phyloP scores from a whole-genome alignment of 1,140 invertebrate genomes.

The Drosophila sp. region DNA sequence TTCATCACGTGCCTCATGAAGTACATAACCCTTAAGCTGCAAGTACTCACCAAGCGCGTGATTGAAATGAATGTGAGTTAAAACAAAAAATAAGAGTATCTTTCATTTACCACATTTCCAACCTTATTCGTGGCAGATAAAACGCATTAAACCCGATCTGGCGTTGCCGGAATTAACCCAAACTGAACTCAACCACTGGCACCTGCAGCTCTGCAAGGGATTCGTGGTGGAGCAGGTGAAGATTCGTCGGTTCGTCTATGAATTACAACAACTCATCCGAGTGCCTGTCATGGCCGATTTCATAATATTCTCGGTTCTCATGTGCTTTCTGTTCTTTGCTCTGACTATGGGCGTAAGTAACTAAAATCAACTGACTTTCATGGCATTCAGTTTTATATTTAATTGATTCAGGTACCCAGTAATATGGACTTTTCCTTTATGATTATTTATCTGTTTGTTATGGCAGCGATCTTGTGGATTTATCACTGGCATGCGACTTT shows the following conservation, averaged over 20 bases:
- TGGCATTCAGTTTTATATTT: background rate
- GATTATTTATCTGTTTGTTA: slow-evolving; percentile 72
- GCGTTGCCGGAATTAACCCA: background rate
- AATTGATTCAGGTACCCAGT: slow-evolving; percentile 53
- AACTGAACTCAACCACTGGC: slow-evolving; percentile 52
- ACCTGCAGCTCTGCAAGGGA: slow-evolving; percentile 40
- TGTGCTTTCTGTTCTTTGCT: slow-evolving; percentile 75
- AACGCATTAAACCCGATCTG: slow-evolving; percentile 31
- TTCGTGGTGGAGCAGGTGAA: slow-evolving; percentile 59
- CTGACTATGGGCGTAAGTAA: slow-evolving; percentile 60
- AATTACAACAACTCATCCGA: slow-evolving; percentile 60
- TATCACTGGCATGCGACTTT: slow-evolving; percentile 78
- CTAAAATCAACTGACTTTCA: background rate
- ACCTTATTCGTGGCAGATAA: slow-evolving; percentile 24
- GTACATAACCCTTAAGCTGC: slow-evolving; percentile 61
- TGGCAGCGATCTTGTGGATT: slow-evolving; percentile 68
- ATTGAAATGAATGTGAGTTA: slow-evolving; percentile 63
- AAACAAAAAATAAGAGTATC: no score
- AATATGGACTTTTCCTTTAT: slow-evolving; percentile 75
- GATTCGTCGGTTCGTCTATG: slow-evolving; percentile 54
- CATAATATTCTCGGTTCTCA: slow-evolving; percentile 72
- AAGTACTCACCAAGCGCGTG: slow-evolving; percentile 57
- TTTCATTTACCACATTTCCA: no score
- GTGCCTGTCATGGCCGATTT: slow-evolving; percentile 72
- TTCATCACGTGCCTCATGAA: slow-evolving; percentile 77